Base-by-base conservation (phyloP, 2,888 invertebrate genomes). In the Volucella inanis region DNA sequence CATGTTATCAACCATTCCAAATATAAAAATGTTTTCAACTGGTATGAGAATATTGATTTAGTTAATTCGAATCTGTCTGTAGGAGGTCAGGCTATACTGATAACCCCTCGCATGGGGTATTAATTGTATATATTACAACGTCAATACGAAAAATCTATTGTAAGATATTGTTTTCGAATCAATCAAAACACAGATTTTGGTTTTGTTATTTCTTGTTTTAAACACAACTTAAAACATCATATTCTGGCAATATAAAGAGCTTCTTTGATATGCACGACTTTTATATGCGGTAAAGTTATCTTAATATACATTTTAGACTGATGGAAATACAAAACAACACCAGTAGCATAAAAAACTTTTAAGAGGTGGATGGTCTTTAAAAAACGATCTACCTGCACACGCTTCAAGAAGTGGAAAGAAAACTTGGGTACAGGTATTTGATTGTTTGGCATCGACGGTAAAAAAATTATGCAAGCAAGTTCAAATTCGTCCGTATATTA, bases 31-130 rank as follows among this genome's bases (percentile, higher is more conserved):
- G 49, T 38, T 54, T 14, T 12, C 8, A 22, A 70, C 0, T 50
- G 8, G 6, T 22, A 68, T 15, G 49, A 49, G 55, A 52, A 68
- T 77, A 45, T 67, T 76, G 15, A 67, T 45, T 68, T 18, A 3
- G 12, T 6, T 43, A 43, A 12, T 50, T 50, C 39, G 12, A 41
- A 57, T 14, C 49, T 14, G 14, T 15, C 15, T 49, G 14, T 43
- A 12, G 12, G 11, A 54, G 59, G 67, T 76, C 59, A 67, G 45
- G 39, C 18, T 39, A 70, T 70, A 57, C 4, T 8, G 70, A 70
- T 70, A 70, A 57, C 68, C 61, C 76, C 47, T 39, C 15, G 39
- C 31, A 54, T 61, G 76, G 52, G 76, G 76, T 45, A 54, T 14
- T 52, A 12, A 59, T 8, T 50, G 3, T 39, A n/a, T n/a, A n/a